These are phyloP conservation scores for Zaprionus nigranus DNA, from an alignment of 1,140 invertebrate species.

Conservation along the genomic window DNA sequence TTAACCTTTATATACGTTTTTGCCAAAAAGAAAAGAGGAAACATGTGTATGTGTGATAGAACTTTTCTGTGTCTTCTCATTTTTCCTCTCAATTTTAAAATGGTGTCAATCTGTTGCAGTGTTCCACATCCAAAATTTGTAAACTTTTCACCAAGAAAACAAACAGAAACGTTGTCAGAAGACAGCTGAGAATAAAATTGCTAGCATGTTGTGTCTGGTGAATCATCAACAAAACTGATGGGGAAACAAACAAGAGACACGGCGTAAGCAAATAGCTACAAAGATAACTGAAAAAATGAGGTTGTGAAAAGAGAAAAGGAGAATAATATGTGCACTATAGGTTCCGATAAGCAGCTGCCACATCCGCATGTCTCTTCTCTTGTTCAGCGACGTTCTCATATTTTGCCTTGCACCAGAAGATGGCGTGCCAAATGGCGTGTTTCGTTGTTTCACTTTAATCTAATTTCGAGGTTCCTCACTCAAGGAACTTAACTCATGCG, in stretches of 20 bases:
- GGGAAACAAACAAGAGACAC: slow-evolving; percentile 23
- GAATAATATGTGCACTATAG: slow-evolving; percentile 30
- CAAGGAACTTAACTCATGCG: not conserved
- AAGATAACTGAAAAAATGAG: not conserved
- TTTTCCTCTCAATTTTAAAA: slow-evolving; percentile 4
- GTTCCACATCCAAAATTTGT: slow-evolving; percentile 6
- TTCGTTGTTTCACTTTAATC: slow-evolving; percentile 28
- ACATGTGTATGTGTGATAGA: too few species aligned
- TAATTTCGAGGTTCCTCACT: slow-evolving; percentile 26
- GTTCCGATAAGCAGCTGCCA: slow-evolving; percentile 35
- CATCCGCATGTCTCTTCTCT: slow-evolving; percentile 9
- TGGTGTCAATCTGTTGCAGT: slow-evolving; percentile 24
- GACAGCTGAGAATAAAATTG: slow-evolving; percentile 7
- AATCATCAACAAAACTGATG: slow-evolving; percentile 31
- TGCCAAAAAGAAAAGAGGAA: too few species aligned
- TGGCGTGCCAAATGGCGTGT: too few species aligned
- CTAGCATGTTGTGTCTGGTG: slow-evolving; percentile 27
- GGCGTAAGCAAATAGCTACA: not conserved
- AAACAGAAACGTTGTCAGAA: slow-evolving; percentile 9
- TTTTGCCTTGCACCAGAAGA: too few species aligned
- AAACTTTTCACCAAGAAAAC: slow-evolving; percentile 23
- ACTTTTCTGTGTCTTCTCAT: not conserved
- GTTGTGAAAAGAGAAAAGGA: not conserved
- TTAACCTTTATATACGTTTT: too few species aligned
- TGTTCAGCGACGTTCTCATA: not conserved